A percentile compares a stretch with the other conserved stretches of the same genome.
Evolutionary conservation across 2,113 vertebrate species (phyloP).

Genomic region (Pygoscelis antarcticus): DNA sequence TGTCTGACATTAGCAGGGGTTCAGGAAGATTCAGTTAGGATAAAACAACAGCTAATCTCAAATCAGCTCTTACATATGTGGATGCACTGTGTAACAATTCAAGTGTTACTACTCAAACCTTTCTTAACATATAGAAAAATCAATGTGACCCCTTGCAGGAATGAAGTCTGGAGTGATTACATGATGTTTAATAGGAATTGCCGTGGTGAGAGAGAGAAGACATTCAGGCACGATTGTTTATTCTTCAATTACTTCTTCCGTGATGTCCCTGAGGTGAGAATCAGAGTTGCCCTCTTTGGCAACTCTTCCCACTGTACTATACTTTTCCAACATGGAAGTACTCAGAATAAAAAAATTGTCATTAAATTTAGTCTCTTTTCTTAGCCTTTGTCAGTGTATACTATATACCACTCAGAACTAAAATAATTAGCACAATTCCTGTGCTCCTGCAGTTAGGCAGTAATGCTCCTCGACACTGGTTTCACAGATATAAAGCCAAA

Average conservation of each 20-base stretch:
- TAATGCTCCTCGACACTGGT: not conserved
- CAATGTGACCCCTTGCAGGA: not conserved
- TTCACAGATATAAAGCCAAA: not conserved
- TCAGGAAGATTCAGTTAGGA: not conserved
- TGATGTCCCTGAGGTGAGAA: not conserved
- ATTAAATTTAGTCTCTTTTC: not conserved
- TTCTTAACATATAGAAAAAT: constrained; percentile 26
- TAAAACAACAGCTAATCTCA: not conserved
- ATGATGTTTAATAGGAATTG: constrained; percentile 1
- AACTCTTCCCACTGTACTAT: not conserved
- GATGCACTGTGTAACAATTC: not conserved
- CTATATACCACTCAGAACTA: not conserved
- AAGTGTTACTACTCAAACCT: not conserved
- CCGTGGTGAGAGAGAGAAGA: not conserved
- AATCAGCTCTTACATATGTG: not conserved
- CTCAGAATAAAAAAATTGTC: not conserved
- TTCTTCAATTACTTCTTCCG: constrained; percentile 14
- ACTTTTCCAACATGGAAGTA: not conserved
- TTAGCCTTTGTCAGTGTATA: not conserved
- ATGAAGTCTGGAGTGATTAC: not conserved
- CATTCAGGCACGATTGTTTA: not conserved
- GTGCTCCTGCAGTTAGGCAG: not conserved
- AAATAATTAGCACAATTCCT: not conserved
- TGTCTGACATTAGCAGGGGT: not conserved
- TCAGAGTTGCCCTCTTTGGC: not conserved